Base-by-base conservation (phyloP, 2,888 invertebrate species). In the Epistrophe grossulariae region DNA sequence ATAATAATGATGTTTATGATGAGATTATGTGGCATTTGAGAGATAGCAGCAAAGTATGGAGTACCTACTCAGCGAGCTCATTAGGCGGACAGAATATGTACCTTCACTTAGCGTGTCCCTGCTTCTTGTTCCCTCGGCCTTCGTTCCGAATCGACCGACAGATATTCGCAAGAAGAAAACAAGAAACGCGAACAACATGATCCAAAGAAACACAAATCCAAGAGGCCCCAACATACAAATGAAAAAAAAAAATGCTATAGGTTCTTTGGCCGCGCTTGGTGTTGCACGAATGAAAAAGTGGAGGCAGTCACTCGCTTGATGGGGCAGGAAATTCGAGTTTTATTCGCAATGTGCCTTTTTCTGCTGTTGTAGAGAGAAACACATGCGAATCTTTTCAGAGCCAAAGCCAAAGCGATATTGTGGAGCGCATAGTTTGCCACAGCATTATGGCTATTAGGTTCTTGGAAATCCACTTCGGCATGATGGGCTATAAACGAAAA, bases 321-420 rank as follows among this genome's bases (percentile, higher is more conserved):
- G 88, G 89, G 70, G 89, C 89, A 89, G 89, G 89, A 89, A 89
- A 89, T 89, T 89, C 89, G 85, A 88, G 89, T 89, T 89, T 88
- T 40, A 70, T 79, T 79, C 48, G 87, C 68, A 79, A 76, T 83
- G 76, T 72, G 62, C 62, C 48, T 76, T 71, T 78, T 85, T 79
- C n/a, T 79, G 38, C 2, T 64, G 24, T n/a, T n/a, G 9, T 4
- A 40, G 4, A 13, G 60, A 17, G 38, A 62, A 40, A 43, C 62
- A 68, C 50, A 50, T 52, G 52, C 57, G 71, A 76, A 70, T 70
- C 70, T 62, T 62, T 62, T 45, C 15, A 8, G 24, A 66, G 52
- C 19, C 45, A n/a, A 38, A 76, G 74, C 45, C 45, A n/a, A 38
- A 76, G 74, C 45, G n/a, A 64, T 45, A 15, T 66, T n/a, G 28